These are phyloP conservation scores for Dreissena rostriformis DNA, from an alignment of 1,140 invertebrate genomes.

Conservation along the genomic window DNA sequence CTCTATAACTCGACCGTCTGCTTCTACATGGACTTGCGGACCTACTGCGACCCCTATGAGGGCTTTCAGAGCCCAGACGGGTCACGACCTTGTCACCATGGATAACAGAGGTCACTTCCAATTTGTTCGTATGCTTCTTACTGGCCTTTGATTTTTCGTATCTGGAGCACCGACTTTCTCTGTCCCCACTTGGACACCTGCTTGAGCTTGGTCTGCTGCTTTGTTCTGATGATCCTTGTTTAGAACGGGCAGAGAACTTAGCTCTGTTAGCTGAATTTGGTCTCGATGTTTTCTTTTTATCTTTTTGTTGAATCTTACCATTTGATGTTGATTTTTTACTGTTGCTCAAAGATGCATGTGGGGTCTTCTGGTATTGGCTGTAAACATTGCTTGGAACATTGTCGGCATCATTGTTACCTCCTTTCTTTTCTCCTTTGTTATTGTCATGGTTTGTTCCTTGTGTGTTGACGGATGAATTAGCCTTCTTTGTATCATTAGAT, in stretches of 20 bases:
- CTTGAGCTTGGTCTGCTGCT: conserved; percentile 8
- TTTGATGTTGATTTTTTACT: too few relatives aligned
- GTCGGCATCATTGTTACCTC: too few relatives aligned
- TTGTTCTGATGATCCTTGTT: conserved; percentile 1
- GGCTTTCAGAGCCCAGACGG: conserved; percentile 32
- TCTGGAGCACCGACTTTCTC: conserved; percentile 20
- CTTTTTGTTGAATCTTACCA: too few relatives aligned
- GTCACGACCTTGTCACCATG: conserved; percentile 24
- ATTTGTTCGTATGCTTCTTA: conserved; percentile 21
- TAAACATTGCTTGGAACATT: too few relatives aligned
- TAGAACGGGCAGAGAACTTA: background rate
- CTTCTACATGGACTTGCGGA: conserved; percentile 14
- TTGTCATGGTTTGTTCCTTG: too few relatives aligned
- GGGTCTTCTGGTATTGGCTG: too few relatives aligned
- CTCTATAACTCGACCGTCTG: background rate
- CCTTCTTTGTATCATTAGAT: too few relatives aligned
- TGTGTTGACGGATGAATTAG: background rate
- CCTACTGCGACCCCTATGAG: conserved; percentile 33
- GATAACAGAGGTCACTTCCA: conserved; percentile 37
- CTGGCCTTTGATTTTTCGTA: conserved; percentile 41
- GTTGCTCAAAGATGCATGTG: too few relatives aligned
- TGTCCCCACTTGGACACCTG: background rate
- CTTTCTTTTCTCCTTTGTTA: too few relatives aligned
- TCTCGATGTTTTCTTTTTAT: too few relatives aligned
- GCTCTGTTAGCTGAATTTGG: too few relatives aligned